Percentiles rank a stretch among this genome's conserved stretches.
These are phyloP conservation scores for Bimastos eiseni DNA, from an alignment of 2,888 invertebrate species.

Conservation along the genomic window DNA sequence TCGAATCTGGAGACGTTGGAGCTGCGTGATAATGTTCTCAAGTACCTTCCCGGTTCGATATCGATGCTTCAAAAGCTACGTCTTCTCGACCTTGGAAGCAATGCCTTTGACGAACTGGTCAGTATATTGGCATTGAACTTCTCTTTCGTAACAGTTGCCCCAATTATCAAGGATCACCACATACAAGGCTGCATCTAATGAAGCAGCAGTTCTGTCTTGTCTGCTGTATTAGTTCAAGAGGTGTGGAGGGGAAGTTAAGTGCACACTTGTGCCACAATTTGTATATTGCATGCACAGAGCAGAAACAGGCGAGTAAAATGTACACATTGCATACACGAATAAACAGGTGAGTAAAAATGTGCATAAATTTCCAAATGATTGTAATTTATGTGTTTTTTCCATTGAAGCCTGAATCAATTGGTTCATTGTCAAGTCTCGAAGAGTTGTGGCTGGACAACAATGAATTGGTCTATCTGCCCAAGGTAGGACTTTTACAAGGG, in stretches of 20 bases:
- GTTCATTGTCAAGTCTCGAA: conserved; percentile 85
- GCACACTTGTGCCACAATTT: too few species aligned
- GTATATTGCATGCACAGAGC: background rate
- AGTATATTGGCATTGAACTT: background rate
- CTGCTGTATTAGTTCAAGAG: background rate
- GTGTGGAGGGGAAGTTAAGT: background rate
- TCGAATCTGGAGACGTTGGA: conserved; percentile 32
- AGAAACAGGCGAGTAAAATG: background rate
- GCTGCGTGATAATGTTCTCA: conserved; percentile 36
- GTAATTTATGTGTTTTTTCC: conserved; percentile 6
- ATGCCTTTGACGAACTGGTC: conserved; percentile 38
- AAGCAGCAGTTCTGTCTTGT: background rate
- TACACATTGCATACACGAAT: background rate
- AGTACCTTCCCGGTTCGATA: conserved; percentile 33
- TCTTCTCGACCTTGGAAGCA: conserved; percentile 36
- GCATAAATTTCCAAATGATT: background rate
- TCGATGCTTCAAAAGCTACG: conserved; percentile 26
- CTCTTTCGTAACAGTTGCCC: background rate
- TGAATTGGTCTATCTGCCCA: conserved; percentile 87
- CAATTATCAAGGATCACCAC: background rate
- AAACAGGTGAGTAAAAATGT: background rate
- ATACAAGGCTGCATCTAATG: background rate
- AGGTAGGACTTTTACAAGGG: conserved; percentile 24
- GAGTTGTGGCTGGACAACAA: conserved; percentile 98
- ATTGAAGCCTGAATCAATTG: conserved; percentile 85